A percentile compares a stretch with the other conserved stretches of the same genome.
phyloP scores from a whole-genome alignment of 2,113 vertebrate species.

The Callionymus lyra region DNA sequence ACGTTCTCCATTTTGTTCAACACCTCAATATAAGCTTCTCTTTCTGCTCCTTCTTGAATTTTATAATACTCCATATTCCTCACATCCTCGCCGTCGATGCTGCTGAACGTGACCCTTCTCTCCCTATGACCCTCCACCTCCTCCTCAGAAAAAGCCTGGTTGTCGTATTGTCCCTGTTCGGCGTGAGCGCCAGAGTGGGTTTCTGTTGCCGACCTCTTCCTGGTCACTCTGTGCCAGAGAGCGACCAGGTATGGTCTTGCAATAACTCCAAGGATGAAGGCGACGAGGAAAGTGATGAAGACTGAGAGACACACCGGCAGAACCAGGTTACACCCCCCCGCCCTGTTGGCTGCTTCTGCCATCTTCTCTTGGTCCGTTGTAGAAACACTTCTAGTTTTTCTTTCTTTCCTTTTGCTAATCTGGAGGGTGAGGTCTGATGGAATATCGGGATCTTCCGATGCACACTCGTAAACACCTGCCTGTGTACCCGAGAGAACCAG shows the following conservation, averaged over 20 bases:
- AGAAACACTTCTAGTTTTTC: slow-evolving; percentile 36
- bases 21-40: slow-evolving; percentile 11
- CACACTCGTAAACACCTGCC: slow-evolving; percentile 54
- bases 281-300: slow-evolving; percentile 74
- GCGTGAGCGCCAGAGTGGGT: slow-evolving; percentile 6
- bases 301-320: slow-evolving; percentile 78
- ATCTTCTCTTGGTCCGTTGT: too few species aligned
- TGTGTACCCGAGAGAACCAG: slow-evolving; percentile 56
- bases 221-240: slow-evolving; percentile 52
- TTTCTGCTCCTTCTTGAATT: slow-evolving; percentile 17
- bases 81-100: slow-evolving; percentile 8
- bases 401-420: slow-evolving; percentile 34
- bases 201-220: slow-evolving; percentile 22
- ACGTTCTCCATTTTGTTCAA: slow-evolving; percentile 7
- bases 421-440: slow-evolving; percentile 51
- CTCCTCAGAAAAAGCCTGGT: slow-evolving; percentile 64
- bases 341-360: slow-evolving; percentile 1
- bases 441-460: slow-evolving; percentile 40
- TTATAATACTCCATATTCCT: slow-evolving; percentile 49
- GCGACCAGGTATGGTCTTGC: slow-evolving; percentile 70
- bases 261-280: slow-evolving; percentile 79
- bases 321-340: slow-evolving; percentile 38
- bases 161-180: slow-evolving; percentile 55
- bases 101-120: slow-evolving; percentile 50
- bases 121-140: slow-evolving; percentile 19